Conservation (phyloP, 2,888 invertebrate genomes). For the Epicampocera succincta region DNA sequence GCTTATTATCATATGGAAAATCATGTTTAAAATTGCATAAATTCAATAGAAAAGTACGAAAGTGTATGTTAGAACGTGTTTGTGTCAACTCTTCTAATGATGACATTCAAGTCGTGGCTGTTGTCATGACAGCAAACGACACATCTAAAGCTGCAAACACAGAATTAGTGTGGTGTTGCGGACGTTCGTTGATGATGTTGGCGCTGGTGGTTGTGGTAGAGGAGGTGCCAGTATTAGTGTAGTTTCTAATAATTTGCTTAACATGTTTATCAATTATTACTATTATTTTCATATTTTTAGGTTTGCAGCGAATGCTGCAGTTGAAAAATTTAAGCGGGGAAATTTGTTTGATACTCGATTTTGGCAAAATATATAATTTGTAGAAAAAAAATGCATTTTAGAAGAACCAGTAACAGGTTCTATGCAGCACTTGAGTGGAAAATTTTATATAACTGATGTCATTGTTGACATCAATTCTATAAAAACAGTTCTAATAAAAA, state of each 20-base stretch:
- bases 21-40: slow-evolving; percentile 65
- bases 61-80: slow-evolving; percentile 36
- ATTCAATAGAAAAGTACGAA: slow-evolving; percentile 47
- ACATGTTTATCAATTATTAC: slow-evolving; percentile 71
- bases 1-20: slow-evolving; percentile 65
- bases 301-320: not conserved
- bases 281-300: slow-evolving; percentile 54
- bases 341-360: not conserved
- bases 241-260: slow-evolving; percentile 72
- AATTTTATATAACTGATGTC: too few relatives aligned
- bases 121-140: slow-evolving; percentile 46
- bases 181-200: slow-evolving; percentile 18
- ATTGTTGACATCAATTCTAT: too few relatives aligned
- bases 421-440: too few relatives aligned
- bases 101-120: slow-evolving; percentile 66
- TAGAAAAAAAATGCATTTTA: not conserved
- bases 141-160: slow-evolving; percentile 1
- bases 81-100: slow-evolving; percentile 66
- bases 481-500: too few relatives aligned
- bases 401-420: too few relatives aligned
- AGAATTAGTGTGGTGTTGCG: slow-evolving; percentile 24
- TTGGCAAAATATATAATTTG: too few relatives aligned
- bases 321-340: not conserved
- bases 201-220: not conserved
- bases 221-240: slow-evolving; percentile 35